A percentile compares a stretch with the other conserved stretches of the same genome.
Conservation (phyloP, 2,113 vertebrate genomes). For the Psilopogon haemacephalus region DNA sequence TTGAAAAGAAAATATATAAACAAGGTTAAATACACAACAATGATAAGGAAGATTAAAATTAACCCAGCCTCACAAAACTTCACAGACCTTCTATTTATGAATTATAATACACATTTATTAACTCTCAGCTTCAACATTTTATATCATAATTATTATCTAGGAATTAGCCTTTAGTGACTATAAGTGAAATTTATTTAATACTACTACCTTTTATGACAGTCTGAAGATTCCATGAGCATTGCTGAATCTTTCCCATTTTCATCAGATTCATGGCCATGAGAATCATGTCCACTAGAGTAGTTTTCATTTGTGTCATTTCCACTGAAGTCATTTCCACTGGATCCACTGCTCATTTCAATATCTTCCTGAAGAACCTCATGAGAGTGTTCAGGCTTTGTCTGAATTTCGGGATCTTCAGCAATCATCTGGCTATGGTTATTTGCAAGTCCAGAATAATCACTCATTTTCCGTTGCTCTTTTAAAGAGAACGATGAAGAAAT, state of each 20-base stretch:
- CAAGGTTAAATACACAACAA: not conserved
- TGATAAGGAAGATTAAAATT: not conserved
- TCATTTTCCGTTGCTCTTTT: slow-evolving; percentile 74
- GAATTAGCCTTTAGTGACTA: not conserved
- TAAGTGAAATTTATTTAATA: slow-evolving; percentile 7
- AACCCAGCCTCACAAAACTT: not conserved
- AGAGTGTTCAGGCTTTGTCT: slow-evolving; percentile 63
- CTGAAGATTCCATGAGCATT: slow-evolving; percentile 77
- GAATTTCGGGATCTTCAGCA: slow-evolving; percentile 77
- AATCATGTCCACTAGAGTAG: slow-evolving; percentile 79
- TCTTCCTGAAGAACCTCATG: slow-evolving; percentile 80
- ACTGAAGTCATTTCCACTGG: slow-evolving; percentile 83
- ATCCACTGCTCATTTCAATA: slow-evolving; percentile 86
- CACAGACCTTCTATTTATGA: not conserved
- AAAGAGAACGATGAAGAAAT: slow-evolving; percentile 45
- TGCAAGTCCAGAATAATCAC: slow-evolving; percentile 71
- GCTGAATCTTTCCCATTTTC: slow-evolving; percentile 82
- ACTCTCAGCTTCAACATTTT: not conserved
- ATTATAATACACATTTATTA: not conserved
- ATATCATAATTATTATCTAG: not conserved
- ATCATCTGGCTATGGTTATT: slow-evolving; percentile 65
- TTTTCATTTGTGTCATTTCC: slow-evolving; percentile 78
- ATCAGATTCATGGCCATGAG: slow-evolving; percentile 79
- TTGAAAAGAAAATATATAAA: not conserved
- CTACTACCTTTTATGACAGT: slow-evolving; percentile 82